Conservation (phyloP, 1,140 invertebrate species). For the Cyrtorhinus lividipennis region DNA sequence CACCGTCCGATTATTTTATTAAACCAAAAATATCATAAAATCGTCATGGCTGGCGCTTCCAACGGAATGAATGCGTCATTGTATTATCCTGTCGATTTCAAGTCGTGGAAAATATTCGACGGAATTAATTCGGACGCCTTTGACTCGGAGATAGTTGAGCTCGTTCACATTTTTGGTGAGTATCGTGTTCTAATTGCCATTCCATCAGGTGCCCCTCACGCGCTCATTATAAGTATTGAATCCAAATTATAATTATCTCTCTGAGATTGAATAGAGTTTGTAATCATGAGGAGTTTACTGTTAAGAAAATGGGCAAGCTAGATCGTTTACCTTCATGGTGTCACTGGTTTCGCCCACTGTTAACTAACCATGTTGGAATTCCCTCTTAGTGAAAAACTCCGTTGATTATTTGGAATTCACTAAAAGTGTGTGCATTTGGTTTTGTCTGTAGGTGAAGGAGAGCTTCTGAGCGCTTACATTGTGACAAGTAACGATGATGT, state of each 20-base stretch:
- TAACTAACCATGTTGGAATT: neutral
- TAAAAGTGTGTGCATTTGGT: neutral
- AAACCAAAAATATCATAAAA: too few relatives aligned
- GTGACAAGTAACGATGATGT: slow-evolving; percentile 4
- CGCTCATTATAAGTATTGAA: neutral
- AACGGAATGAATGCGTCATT: too few relatives aligned
- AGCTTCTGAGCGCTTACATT: neutral
- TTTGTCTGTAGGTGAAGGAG: neutral
- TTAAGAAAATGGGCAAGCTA: neutral
- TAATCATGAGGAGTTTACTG: neutral
- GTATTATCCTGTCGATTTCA: neutral
- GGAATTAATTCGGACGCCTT: neutral
- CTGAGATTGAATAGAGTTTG: too few relatives aligned
- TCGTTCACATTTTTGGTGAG: neutral
- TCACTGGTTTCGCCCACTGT: neutral
- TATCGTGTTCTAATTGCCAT: neutral
- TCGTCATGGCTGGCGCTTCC: too few relatives aligned
- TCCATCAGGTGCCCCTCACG: neutral
- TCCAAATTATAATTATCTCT: neutral
- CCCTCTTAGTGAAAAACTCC: neutral
- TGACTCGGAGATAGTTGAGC: neutral
- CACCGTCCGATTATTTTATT: too few relatives aligned
- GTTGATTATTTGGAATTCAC: neutral
- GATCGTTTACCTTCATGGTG: neutral
- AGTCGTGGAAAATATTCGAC: neutral